These are phyloP conservation scores for Pantala flavescens DNA, from an alignment of 1,140 invertebrate species.

Conservation along the genomic window DNA sequence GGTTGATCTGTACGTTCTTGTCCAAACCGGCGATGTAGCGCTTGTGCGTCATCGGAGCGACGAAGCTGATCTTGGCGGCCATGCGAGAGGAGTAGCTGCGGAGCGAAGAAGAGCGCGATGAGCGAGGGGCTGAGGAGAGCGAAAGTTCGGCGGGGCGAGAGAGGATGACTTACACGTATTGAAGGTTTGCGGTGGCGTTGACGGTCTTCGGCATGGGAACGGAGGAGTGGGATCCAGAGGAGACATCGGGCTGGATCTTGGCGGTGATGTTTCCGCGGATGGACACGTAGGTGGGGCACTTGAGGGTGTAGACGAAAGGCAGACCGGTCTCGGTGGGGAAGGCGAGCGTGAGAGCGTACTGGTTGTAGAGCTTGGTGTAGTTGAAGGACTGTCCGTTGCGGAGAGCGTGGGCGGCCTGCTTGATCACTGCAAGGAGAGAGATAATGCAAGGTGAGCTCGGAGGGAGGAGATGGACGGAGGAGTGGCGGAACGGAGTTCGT, in stretches of 20 bases:
- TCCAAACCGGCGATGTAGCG: slow-evolving; percentile 47
- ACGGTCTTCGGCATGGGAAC: slow-evolving; percentile 30
- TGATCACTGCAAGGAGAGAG: slow-evolving; percentile 27
- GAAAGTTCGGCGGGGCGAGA: not conserved
- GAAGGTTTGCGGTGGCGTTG: slow-evolving; percentile 35
- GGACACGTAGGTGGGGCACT: slow-evolving; percentile 38
- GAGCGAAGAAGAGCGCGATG: not conserved
- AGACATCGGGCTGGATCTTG: slow-evolving; percentile 31
- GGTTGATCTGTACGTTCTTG: slow-evolving; percentile 41
- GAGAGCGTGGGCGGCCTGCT: slow-evolving; percentile 30
- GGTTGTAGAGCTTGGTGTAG: slow-evolving; percentile 43
- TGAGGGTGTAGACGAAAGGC: slow-evolving; percentile 49
- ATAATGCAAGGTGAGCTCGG: slow-evolving; percentile 11
- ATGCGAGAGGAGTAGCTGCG: slow-evolving; percentile 34
- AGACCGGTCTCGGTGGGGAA: slow-evolving; percentile 56
- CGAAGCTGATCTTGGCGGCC: slow-evolving; percentile 48
- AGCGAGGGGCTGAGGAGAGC: not conserved
- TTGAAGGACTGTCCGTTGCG: slow-evolving; percentile 38
- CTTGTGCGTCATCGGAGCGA: slow-evolving; percentile 48
- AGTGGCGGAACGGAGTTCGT: slow-evolving; percentile 23
- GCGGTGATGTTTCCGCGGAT: slow-evolving; percentile 36
- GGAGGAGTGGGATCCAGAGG: slow-evolving; percentile 19
- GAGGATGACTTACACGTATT: slow-evolving; percentile 28
- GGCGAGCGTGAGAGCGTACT: slow-evolving; percentile 41
- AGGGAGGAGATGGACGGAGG: not conserved